Evolutionary conservation across 2,113 vertebrate species (phyloP).

Genomic region (Cnemophilus loriae): DNA sequence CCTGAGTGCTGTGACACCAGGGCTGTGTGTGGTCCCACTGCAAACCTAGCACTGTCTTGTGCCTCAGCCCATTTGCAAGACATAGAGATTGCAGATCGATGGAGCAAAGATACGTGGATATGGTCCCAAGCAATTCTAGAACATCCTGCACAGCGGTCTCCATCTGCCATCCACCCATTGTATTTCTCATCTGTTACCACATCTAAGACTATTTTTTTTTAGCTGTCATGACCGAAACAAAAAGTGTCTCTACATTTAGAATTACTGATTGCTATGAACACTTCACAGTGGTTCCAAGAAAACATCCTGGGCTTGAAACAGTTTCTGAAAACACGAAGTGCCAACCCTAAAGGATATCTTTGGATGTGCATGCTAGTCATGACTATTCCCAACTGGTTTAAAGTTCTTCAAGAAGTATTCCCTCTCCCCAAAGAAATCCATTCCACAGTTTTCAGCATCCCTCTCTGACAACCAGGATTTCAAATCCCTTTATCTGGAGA

Average conservation of each 20-base stretch:
- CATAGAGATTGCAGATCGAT: background rate
- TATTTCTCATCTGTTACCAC: background rate
- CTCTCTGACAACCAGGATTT: slow-evolving; percentile 52
- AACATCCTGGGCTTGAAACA: background rate
- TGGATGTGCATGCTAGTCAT: background rate
- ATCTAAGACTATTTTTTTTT: background rate
- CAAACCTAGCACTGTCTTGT: background rate
- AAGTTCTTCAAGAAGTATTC: slow-evolving; percentile 18
- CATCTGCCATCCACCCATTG: background rate
- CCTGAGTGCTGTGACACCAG: background rate
- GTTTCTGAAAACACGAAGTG: background rate
- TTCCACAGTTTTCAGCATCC: slow-evolving; percentile 65
- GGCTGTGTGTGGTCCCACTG: background rate
- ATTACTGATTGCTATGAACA: background rate
- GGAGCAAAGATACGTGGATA: background rate
- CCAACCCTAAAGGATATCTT: background rate
- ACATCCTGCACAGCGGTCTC: background rate
- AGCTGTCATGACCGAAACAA: background rate
- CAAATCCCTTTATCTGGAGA: slow-evolving; percentile 71
- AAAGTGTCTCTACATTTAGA: background rate
- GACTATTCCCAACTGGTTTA: background rate
- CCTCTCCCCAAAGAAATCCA: slow-evolving; percentile 58
- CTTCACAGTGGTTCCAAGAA: background rate
- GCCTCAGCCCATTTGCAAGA: background rate
- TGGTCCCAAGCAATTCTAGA: background rate